These are phyloP conservation scores for Brachypterus glaber DNA, from an alignment of 2,888 invertebrate species.

Conservation along the genomic window DNA sequence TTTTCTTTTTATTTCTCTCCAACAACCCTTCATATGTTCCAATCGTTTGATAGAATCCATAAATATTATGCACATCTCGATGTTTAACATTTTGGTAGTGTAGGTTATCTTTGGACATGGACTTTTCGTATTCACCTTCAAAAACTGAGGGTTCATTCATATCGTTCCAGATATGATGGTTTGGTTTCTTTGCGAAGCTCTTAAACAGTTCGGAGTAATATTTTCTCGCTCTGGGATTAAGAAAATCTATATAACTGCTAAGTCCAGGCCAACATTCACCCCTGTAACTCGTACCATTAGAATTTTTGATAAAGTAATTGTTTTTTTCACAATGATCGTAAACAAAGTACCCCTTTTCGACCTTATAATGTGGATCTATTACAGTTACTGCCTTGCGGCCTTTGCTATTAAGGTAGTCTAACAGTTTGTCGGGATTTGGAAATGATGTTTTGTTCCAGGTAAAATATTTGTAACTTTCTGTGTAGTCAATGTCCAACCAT, in stretches of 20 bases:
- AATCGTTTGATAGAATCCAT: too few species aligned
- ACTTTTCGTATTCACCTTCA: constrained; percentile 59
- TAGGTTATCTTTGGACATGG: constrained; percentile 84
- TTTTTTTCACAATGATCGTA: constrained; percentile 73
- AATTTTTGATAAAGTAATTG: constrained; percentile 76
- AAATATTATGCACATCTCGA: constrained; percentile 90
- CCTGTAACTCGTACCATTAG: constrained; percentile 83
- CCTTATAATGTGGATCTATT: constrained; percentile 94
- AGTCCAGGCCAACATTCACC: constrained; percentile 93
- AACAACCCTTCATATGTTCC: too few species aligned
- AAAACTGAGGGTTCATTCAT: constrained; percentile 99
- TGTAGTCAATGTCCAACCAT: constrained; percentile 98
- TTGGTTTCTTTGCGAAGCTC: constrained; percentile 56
- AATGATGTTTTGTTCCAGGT: constrained; percentile 92
- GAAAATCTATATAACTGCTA: constrained; percentile 86
- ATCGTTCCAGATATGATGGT: constrained; percentile 88
- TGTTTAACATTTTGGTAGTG: constrained; percentile 88
- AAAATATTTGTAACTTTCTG: constrained; percentile 67
- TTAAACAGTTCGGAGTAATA: constrained; percentile 57
- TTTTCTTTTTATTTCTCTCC: too few species aligned
- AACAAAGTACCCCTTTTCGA: constrained; percentile 74
- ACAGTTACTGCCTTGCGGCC: constrained; percentile 87
- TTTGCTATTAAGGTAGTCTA: constrained; percentile 71
- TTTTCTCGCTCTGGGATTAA: constrained; percentile 70
- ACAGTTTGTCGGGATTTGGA: constrained; percentile 64